Base-by-base conservation (phyloP, 1,140 invertebrate species). In the Drosophila watanabei region DNA sequence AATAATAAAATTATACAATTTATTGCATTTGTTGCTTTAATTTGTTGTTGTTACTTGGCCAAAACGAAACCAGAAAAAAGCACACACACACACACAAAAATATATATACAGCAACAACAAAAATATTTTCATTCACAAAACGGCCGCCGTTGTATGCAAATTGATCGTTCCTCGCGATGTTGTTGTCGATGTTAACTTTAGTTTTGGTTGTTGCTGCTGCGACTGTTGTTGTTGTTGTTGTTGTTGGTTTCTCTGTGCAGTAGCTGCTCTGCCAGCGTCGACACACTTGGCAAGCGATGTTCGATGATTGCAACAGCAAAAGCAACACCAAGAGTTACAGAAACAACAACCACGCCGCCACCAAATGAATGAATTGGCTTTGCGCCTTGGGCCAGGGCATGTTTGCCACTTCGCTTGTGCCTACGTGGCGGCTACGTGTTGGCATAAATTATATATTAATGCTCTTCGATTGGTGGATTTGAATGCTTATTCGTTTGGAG, bases 1-100 rank as follows among this genome's bases (percentile, higher is more conserved):
- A 80, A 86, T 85, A 90, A 90, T 90, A 90, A 90, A 90, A 90
- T 86, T 90, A 75, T 90, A 90, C 86, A 90, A 90, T 90, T 90
- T 90, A 90, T 90, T 90, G 86, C 87, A 86, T 89, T 90, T 80
- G 75, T 77, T 76, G 86, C 75, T 77, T 90, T 86, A 90, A 90
- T 90, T 90, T 89, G 86, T 82, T 89, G 80, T 80, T 80, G 76
- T 82, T 81, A 61, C 46, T 83, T 51, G 82, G 46, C 68, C 58
- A 70, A 77, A 77, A 70, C 65, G 33, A 68, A 82, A 82, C 57
- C 49, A 66, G 24, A 76, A 69, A 75, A 39, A 57, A 56, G 14
- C 54, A 10, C 14, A 56, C 33, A 56, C 7, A n/a, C n/a, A 43
- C 24, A 24, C 24, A 24, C 1, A 61, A 68, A 39, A 8, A 33